A percentile compares a stretch with the other conserved stretches of the same genome.
Conservation (phyloP, 2,888 invertebrate species). For the Axea sp. region DNA sequence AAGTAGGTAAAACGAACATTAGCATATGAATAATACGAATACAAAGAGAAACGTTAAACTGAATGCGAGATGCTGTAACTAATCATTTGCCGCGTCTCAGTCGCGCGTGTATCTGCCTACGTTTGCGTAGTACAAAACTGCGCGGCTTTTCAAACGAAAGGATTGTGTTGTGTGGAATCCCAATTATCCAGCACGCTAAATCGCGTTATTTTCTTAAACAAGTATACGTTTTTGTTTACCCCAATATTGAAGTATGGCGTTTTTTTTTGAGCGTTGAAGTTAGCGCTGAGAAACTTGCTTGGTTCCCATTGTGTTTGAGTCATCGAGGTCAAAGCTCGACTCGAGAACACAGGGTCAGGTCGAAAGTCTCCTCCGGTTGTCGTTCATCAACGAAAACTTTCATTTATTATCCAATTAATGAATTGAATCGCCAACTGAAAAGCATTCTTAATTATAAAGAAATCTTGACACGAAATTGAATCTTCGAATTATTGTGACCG, state of each 20-base stretch:
- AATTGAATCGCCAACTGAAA: conserved; percentile 61
- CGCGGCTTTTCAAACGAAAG: conserved; percentile 46
- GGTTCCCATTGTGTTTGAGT: conserved; percentile 66
- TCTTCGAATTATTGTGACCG: background rate
- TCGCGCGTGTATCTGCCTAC: conserved; percentile 29
- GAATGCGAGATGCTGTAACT: conserved; percentile 70
- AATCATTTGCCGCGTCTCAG: conserved; percentile 66
- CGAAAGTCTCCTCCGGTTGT: conserved; percentile 66
- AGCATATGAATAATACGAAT: conserved; percentile 73
- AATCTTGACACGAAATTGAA: conserved; percentile 29
- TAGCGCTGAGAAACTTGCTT: conserved; percentile 63
- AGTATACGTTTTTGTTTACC: conserved; percentile 5
- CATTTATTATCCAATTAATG: conserved; percentile 58
- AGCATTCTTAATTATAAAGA: conserved; percentile 30
- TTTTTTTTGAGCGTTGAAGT: background rate
- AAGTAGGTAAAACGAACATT: conserved; percentile 65
- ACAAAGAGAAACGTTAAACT: conserved; percentile 68
- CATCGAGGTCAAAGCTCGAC: conserved; percentile 65
- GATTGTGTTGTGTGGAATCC: conserved; percentile 19
- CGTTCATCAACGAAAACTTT: conserved; percentile 63
- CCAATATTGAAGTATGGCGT: conserved; percentile 5
- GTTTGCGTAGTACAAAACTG: conserved; percentile 36
- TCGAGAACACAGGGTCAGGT: conserved; percentile 67
- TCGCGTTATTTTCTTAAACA: conserved; percentile 11
- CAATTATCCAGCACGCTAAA: conserved; percentile 16